phyloP scores from a whole-genome alignment of 2,797 vertebrate genomes.

The Phrynocephalus forsythii region DNA sequence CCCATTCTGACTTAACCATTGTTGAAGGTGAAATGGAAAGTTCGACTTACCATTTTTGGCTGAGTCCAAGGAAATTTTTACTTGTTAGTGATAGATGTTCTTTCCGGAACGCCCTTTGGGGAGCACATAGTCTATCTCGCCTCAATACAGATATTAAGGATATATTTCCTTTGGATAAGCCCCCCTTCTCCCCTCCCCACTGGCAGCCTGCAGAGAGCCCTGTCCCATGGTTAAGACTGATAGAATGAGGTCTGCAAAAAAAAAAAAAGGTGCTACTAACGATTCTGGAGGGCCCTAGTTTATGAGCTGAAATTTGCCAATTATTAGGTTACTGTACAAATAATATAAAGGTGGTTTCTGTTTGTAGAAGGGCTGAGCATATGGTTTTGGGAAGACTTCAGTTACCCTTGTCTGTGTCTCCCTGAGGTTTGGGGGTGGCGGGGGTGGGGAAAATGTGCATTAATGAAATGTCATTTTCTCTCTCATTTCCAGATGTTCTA shows the following conservation, averaged over 20 bases:
- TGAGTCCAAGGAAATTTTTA: neutral
- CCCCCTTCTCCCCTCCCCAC: neutral
- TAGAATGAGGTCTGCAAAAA: neutral
- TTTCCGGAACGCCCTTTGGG: neutral
- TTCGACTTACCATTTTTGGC: neutral
- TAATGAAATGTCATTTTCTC: constrained; percentile 31
- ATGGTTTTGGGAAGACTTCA: constrained; percentile 16
- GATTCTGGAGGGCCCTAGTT: constrained; percentile 41
- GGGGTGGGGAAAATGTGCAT: neutral
- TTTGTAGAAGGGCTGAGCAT: constrained; percentile 30
- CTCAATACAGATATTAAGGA: constrained; percentile 1
- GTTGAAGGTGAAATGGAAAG: neutral
- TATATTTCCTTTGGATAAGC: neutral
- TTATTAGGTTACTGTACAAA: constrained; percentile 52
- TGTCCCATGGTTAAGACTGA: neutral
- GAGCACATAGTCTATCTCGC: neutral
- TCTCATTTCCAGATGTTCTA: constrained; percentile 43
- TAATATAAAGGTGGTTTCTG: constrained; percentile 39
- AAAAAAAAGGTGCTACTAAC: neutral
- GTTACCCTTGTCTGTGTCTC: constrained; percentile 33
- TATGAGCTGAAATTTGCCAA: constrained; percentile 43
- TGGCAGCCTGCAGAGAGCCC: neutral
- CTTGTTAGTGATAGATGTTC: neutral
- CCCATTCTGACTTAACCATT: neutral
- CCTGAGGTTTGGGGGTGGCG: constrained; percentile 25